A percentile compares a stretch with the other conserved stretches of the same genome.
These are phyloP conservation scores for Petrocephalus zakoni DNA, from an alignment of 2,113 vertebrate species.

Conservation along the genomic window DNA sequence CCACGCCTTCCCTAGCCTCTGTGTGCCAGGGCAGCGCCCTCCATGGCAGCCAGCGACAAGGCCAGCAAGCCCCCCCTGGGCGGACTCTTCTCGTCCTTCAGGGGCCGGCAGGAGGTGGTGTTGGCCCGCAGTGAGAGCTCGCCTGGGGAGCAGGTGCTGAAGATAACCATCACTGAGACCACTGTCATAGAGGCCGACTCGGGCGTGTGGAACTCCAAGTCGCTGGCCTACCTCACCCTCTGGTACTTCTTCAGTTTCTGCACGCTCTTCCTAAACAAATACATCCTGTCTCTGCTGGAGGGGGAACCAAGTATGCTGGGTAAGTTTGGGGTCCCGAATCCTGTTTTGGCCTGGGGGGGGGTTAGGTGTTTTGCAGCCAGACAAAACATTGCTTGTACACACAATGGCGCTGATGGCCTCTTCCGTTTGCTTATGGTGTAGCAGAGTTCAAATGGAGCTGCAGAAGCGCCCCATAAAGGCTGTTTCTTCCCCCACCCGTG, in stretches of 20 bases:
- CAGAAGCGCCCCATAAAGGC: too few relatives aligned
- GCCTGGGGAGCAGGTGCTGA: slow-evolving; percentile 73
- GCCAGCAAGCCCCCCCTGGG: slow-evolving; percentile 42
- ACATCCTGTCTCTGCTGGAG: slow-evolving; percentile 85
- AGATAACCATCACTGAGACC: slow-evolving; percentile 89
- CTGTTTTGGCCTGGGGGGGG: background rate
- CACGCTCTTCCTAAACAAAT: slow-evolving; percentile 95
- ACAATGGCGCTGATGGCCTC: background rate
- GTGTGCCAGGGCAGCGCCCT: slow-evolving; percentile 12
- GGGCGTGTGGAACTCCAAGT: slow-evolving; percentile 76
- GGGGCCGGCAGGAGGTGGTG: slow-evolving; percentile 65
- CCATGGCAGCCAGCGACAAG: slow-evolving; percentile 47
- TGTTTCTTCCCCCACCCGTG: too few relatives aligned
- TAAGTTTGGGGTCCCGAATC: slow-evolving; percentile 44
- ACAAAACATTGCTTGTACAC: too few relatives aligned
- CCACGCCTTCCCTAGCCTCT: background rate
- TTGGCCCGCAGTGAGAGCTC: slow-evolving; percentile 69
- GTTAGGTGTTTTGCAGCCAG: background rate
- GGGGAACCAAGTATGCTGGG: slow-evolving; percentile 92
- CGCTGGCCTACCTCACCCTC: slow-evolving; percentile 72
- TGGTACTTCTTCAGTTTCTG: slow-evolving; percentile 99
- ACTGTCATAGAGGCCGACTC: slow-evolving; percentile 81
- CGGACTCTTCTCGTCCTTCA: slow-evolving; percentile 54
- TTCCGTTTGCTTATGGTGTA: accelerated
- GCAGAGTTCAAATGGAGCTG: background rate